Percentiles rank a stretch among this genome's conserved stretches.
Evolutionary conservation across 2,797 vertebrate genomes (phyloP).

Genomic region (Trachops cirrhosus): DNA sequence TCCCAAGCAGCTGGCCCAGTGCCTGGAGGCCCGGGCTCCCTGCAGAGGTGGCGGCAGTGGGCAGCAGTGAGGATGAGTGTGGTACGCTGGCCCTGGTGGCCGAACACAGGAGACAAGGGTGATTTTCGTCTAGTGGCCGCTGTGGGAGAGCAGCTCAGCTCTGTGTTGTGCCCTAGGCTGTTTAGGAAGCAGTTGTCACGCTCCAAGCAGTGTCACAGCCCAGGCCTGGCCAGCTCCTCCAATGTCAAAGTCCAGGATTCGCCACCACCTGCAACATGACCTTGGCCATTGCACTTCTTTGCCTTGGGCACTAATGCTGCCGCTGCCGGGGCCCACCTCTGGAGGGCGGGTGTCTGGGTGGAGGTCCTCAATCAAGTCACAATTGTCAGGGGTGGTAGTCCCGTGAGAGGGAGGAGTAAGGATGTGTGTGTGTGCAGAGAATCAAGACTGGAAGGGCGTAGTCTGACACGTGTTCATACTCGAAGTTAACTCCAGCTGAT

Average conservation of each 20-base stretch:
- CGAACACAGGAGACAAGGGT: neutral
- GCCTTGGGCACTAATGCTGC: neutral
- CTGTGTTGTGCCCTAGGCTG: neutral
- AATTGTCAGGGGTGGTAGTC: neutral
- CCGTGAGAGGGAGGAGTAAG: neutral
- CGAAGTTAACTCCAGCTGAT: neutral
- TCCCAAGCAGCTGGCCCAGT: neutral
- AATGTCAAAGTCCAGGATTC: neutral
- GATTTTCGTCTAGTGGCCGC: neutral
- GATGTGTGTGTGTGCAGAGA: neutral
- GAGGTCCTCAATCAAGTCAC: neutral
- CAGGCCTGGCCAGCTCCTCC: neutral
- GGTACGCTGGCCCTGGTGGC: neutral
- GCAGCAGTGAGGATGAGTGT: neutral
- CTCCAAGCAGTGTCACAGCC: neutral
- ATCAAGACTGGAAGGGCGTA: no score
- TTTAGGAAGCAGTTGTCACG: neutral
- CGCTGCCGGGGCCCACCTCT: neutral
- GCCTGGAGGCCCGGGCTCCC: neutral
- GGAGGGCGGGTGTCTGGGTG: neutral
- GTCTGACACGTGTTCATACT: accelerated
- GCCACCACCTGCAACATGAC: neutral
- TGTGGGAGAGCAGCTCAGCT: neutral
- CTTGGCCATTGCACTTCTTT: neutral
- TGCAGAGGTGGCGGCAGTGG: neutral